Conservation (phyloP, 1,140 invertebrate species). For the Leptopilina clavipes region DNA sequence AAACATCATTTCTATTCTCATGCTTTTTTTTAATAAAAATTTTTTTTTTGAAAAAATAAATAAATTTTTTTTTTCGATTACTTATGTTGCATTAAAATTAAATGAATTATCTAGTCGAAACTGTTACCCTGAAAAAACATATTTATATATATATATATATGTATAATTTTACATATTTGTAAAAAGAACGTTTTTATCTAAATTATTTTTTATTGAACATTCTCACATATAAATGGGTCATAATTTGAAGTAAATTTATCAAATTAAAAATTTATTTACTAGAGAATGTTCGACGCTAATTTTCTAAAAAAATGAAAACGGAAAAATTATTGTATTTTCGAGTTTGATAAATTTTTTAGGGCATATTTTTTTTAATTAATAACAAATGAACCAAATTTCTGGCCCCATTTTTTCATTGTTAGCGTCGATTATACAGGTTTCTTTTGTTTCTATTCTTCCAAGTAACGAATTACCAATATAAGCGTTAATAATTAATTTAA, state of each 20-base stretch:
- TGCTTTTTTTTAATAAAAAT: background rate
- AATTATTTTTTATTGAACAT: background rate
- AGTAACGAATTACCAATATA: slow-evolving; percentile 60
- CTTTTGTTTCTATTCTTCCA: slow-evolving; percentile 37
- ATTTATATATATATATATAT: no score
- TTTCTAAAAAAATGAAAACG: background rate
- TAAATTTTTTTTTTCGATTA: background rate
- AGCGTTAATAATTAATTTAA: slow-evolving; percentile 65
- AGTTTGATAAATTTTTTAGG: background rate
- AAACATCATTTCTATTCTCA: background rate
- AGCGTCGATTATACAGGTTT: slow-evolving; percentile 42
- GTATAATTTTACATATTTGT: no score
- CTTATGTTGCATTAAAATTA: background rate
- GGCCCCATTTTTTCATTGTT: slow-evolving; percentile 31
- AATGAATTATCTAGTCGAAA: slow-evolving; percentile 7
- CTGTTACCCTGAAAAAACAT: background rate
- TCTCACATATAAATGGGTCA: slow-evolving; percentile 1
- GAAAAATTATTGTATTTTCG: background rate
- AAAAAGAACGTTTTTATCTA: slow-evolving; percentile 9
- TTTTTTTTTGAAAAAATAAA: background rate
- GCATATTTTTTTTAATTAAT: background rate
- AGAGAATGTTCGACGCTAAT: background rate
- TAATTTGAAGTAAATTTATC: background rate
- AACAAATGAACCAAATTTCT: slow-evolving; percentile 20
- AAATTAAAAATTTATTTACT: slow-evolving; percentile 4